Evolutionary conservation across 1,140 invertebrate species (phyloP).

Genomic region (Temnothorax longispinosus): DNA sequence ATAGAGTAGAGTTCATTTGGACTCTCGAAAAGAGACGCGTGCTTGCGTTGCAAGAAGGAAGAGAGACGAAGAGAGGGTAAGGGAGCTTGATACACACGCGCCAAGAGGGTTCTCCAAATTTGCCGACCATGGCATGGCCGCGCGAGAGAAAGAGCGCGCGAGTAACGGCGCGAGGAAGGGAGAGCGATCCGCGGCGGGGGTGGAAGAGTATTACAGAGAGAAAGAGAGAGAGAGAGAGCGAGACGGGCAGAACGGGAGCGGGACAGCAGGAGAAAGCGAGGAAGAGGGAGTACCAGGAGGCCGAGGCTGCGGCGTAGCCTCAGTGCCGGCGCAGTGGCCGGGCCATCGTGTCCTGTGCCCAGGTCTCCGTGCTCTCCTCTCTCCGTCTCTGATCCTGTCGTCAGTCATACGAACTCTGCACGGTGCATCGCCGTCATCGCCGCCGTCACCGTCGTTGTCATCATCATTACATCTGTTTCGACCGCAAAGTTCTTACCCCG

Average conservation of each 20-base stretch:
- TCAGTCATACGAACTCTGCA: constrained; percentile 59
- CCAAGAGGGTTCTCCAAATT: constrained; percentile 44
- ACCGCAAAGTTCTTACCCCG: not conserved
- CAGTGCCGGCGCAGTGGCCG: constrained; percentile 86
- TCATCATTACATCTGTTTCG: constrained; percentile 18
- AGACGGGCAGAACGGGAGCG: constrained; percentile 43
- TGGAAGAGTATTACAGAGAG: constrained; percentile 54
- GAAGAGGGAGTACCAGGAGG: constrained; percentile 81
- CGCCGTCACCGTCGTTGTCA: constrained; percentile 12
- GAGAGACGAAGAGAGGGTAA: constrained; percentile 34
- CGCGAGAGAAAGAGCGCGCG: constrained; percentile 35
- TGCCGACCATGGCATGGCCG: not conserved
- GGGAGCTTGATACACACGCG: not conserved
- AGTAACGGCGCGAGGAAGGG: constrained; percentile 50
- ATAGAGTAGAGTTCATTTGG: not conserved
- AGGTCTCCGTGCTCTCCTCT: constrained; percentile 69
- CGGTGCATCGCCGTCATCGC: constrained; percentile 32
- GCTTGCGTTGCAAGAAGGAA: constrained; percentile 60
- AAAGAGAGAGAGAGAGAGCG: constrained; percentile 52
- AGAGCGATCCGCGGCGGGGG: constrained; percentile 44
- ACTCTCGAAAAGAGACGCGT: constrained; percentile 46
- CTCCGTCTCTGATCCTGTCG: constrained; percentile 65
- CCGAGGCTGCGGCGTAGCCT: constrained; percentile 85
- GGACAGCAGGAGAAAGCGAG: constrained; percentile 52
- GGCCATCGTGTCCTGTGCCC: constrained; percentile 84